Evolutionary conservation across 2,797 vertebrate species (phyloP).

Genomic region (Acanthurus leucopareius): DNA sequence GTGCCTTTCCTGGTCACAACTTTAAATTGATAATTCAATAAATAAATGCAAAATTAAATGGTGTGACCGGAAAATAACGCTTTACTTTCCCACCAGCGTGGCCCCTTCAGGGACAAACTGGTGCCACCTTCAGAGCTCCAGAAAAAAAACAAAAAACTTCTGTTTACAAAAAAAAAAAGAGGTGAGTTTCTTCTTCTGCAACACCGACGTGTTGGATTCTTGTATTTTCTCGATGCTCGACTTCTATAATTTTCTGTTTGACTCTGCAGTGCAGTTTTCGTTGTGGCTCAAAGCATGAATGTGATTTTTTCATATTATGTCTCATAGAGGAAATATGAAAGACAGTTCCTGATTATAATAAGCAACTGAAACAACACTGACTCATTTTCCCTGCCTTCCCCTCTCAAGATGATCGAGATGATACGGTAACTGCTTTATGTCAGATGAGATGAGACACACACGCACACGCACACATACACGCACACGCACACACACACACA

Average conservation of each 20-base stretch:
- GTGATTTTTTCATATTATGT: slow-evolving; percentile 23
- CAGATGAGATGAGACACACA: slow-evolving; percentile 40
- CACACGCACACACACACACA: slow-evolving; percentile 23
- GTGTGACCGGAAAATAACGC: slow-evolving; percentile 84
- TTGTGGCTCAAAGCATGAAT: slow-evolving; percentile 13
- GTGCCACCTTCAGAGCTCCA: slow-evolving; percentile 23
- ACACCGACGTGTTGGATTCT: not conserved
- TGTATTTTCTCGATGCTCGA: not conserved
- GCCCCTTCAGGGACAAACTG: slow-evolving; percentile 33
- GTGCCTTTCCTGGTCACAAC: slow-evolving; percentile 83
- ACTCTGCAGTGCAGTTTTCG: not conserved
- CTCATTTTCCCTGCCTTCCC: slow-evolving; percentile 56
- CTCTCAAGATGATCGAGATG: slow-evolving; percentile 54
- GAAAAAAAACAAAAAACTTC: not conserved
- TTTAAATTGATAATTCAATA: slow-evolving; percentile 85
- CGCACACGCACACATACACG: slow-evolving; percentile 8
- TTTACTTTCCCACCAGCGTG: slow-evolving; percentile 78
- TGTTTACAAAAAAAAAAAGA: slow-evolving; percentile 42
- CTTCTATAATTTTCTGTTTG: not conserved
- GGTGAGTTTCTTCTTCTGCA: not conserved
- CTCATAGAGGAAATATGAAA: slow-evolving; percentile 58
- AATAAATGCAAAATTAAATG: slow-evolving; percentile 86
- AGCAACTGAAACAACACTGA: slow-evolving; percentile 35
- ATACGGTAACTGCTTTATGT: slow-evolving; percentile 64
- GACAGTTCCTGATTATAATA: slow-evolving; percentile 53